phyloP scores from a whole-genome alignment of 2,113 vertebrate genomes.

The Oriolus oriolus region DNA sequence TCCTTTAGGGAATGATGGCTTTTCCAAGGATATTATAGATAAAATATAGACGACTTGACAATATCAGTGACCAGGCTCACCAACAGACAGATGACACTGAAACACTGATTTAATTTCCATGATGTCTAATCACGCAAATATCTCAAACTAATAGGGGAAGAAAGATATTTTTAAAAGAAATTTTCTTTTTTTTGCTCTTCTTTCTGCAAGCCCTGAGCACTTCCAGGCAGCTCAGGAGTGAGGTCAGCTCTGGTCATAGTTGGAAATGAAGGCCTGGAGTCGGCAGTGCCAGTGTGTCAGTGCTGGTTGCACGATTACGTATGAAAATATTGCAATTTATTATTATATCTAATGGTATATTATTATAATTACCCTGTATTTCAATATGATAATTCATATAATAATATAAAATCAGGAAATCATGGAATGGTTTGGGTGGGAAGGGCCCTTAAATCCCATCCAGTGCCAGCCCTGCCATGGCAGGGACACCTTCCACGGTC shows the following conservation, averaged over 20 bases:
- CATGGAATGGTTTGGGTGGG: background rate
- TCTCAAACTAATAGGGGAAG: background rate
- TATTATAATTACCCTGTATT: no score
- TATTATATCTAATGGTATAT: rapidly evolving
- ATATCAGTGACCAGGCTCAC: background rate
- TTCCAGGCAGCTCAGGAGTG: background rate
- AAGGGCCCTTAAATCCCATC: background rate
- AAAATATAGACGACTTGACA: background rate
- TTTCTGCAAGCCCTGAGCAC: background rate
- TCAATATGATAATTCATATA: rapidly evolving
- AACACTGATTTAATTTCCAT: background rate
- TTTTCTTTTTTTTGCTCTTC: background rate
- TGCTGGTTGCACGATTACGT: background rate
- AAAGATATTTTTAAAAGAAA: background rate
- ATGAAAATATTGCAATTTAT: background rate
- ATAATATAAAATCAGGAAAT: background rate
- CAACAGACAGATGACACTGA: background rate
- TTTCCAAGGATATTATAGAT: background rate
- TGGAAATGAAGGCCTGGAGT: no score
- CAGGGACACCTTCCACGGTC: background rate
- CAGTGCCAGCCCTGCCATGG: rapidly evolving
- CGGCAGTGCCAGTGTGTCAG: background rate
- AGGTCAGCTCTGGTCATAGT: background rate
- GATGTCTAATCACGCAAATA: background rate
- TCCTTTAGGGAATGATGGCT: background rate